phyloP scores from a whole-genome alignment of 1,140 invertebrate species.

The Araneus ventricosus region DNA sequence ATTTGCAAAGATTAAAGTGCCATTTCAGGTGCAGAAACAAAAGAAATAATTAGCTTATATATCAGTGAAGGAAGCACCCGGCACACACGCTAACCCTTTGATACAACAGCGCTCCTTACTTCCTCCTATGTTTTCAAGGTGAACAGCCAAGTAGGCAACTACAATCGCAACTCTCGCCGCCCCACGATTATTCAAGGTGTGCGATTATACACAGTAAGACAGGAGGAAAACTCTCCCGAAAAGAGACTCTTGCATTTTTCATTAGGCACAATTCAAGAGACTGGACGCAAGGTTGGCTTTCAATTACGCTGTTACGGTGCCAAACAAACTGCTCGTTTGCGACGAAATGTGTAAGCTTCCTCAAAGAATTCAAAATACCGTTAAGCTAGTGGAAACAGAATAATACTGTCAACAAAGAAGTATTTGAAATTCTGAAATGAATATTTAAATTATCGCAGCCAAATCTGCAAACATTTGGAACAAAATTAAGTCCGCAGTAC shows the following conservation, averaged over 20 bases:
- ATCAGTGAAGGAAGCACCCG: background rate
- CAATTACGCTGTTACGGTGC: background rate
- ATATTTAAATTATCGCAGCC: no score
- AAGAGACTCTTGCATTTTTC: background rate
- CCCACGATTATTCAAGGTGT: background rate
- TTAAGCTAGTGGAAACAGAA: no score
- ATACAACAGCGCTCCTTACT: background rate
- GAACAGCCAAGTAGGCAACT: conserved; percentile 6
- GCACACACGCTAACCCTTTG: background rate
- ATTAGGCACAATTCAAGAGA: background rate
- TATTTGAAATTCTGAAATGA: no score
- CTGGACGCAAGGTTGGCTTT: background rate
- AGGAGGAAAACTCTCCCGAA: background rate
- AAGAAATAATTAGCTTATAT: background rate
- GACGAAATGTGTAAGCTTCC: no score
- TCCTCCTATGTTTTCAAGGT: background rate
- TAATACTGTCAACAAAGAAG: no score
- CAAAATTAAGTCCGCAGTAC: no score
- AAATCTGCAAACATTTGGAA: no score
- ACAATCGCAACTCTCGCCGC: background rate
- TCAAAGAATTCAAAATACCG: no score
- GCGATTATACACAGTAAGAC: background rate
- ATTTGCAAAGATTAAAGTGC: background rate
- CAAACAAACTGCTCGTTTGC: no score
- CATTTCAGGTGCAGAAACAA: background rate